Evolutionary conservation across 2,113 vertebrate species (phyloP).

Genomic region (Dermatemys mawii): DNA sequence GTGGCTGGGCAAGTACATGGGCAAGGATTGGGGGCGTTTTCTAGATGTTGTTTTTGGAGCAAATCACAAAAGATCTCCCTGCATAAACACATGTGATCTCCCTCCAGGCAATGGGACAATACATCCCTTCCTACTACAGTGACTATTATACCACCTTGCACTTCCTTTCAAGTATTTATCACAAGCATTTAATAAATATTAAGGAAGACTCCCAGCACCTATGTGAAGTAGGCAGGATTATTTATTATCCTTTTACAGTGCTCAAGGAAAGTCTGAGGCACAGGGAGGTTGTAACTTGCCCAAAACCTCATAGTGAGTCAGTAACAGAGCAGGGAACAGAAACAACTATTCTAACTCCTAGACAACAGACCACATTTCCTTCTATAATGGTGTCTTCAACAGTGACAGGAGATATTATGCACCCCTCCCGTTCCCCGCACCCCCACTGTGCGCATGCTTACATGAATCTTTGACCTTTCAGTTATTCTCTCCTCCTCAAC

Average conservation of each 20-base stretch:
- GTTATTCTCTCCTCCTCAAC: not conserved
- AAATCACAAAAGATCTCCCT: not conserved
- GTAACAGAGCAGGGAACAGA: not conserved
- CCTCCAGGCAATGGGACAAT: not conserved
- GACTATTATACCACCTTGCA: not conserved
- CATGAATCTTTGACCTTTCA: not conserved
- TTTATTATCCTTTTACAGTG: not conserved
- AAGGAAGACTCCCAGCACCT: not conserved
- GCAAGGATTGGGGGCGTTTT: not conserved
- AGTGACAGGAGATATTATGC: not conserved
- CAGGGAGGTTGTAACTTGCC: not conserved
- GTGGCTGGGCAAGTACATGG: fast-evolving
- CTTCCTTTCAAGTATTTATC: not conserved
- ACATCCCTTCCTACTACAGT: not conserved
- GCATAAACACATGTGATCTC: not conserved
- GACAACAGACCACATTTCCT: not conserved
- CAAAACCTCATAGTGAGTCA: not conserved
- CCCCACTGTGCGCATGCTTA: not conserved
- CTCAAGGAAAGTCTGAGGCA: not conserved
- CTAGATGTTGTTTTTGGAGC: not conserved
- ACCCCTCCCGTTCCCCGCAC: not conserved
- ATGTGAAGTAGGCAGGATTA: not conserved
- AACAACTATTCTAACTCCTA: not conserved
- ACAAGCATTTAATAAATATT: not conserved
- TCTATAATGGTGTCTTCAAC: not conserved